Percentiles rank a stretch among this genome's conserved stretches.
Conservation (phyloP, 2,113 vertebrate genomes). For the Chrysochloris asiatica region DNA sequence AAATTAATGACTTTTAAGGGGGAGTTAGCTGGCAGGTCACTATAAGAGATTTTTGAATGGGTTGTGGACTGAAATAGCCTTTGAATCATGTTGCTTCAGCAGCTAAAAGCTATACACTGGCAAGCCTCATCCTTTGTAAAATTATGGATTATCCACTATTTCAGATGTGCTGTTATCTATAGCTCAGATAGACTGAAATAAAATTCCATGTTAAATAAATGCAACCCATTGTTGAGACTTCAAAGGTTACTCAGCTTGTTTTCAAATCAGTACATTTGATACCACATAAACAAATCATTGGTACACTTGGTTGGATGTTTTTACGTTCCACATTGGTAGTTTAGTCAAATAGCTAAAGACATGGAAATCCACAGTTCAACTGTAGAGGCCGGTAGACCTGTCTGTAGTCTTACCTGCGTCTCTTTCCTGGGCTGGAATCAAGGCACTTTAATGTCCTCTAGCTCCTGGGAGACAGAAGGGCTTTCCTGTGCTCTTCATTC, state of each 20-base stretch:
- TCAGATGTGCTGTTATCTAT: neutral
- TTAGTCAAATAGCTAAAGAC: neutral
- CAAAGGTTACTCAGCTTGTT: neutral
- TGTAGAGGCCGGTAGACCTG: neutral
- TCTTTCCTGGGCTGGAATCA: neutral
- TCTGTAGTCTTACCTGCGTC: neutral
- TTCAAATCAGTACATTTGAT: neutral
- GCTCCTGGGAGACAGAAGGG: neutral
- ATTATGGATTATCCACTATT: neutral
- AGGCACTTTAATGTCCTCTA: neutral
- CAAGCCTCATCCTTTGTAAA: slow-evolving; percentile 20
- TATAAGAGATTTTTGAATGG: neutral
- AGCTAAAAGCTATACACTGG: neutral
- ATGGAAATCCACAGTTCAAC: neutral
- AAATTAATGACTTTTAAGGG: neutral
- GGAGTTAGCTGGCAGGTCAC: neutral
- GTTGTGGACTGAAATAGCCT: neutral
- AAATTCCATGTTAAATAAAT: neutral
- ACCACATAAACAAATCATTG: neutral
- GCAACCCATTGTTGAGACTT: neutral
- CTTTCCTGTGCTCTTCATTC: neutral
- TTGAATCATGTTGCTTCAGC: neutral
- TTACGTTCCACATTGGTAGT: neutral
- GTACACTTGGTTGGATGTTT: neutral
- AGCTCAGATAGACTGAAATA: neutral